Conservation (phyloP, 64 coral and sea anemone genomes). For the Dendronephthya gigantea region DNA sequence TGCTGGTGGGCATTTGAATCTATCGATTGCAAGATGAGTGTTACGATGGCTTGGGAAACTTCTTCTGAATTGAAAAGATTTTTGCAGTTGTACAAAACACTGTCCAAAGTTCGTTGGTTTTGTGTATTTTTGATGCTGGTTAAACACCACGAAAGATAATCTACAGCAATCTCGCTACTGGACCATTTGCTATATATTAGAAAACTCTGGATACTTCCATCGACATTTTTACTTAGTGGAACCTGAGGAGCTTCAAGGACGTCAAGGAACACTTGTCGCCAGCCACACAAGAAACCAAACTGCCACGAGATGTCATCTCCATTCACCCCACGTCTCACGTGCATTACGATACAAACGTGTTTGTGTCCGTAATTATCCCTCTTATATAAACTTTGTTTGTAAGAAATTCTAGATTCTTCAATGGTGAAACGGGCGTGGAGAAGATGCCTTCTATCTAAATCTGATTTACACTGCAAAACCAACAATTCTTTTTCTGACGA, state of each 20-base stretch:
- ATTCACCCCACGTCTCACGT: constrained; percentile 41
- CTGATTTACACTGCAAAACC: constrained; percentile 3
- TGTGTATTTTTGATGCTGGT: background rate
- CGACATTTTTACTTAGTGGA: constrained; percentile 15
- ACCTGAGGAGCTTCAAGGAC: constrained; percentile 47
- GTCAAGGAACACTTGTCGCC: constrained; percentile 71
- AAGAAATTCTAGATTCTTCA: constrained; percentile 7
- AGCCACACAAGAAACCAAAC: constrained; percentile 67
- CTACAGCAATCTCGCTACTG: background rate
- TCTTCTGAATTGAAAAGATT: background rate
- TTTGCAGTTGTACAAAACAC: background rate
- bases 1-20: too few relatives aligned
- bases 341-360: constrained; percentile 60
- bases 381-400: background rate
- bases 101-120: background rate
- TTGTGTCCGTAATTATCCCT: constrained; percentile 12
- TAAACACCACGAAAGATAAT: background rate
- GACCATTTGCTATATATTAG: background rate
- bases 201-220: background rate
- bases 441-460: background rate
- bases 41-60: background rate
- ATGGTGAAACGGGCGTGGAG: constrained; percentile 2
- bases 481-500: constrained; percentile 2
- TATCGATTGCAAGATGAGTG: background rate
- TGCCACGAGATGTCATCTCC: constrained; percentile 39